Percentiles rank a stretch among this genome's conserved stretches.
phyloP scores from a whole-genome alignment of 92 coral and sea anemone genomes.

The Hydrozoanthus gracilis region DNA sequence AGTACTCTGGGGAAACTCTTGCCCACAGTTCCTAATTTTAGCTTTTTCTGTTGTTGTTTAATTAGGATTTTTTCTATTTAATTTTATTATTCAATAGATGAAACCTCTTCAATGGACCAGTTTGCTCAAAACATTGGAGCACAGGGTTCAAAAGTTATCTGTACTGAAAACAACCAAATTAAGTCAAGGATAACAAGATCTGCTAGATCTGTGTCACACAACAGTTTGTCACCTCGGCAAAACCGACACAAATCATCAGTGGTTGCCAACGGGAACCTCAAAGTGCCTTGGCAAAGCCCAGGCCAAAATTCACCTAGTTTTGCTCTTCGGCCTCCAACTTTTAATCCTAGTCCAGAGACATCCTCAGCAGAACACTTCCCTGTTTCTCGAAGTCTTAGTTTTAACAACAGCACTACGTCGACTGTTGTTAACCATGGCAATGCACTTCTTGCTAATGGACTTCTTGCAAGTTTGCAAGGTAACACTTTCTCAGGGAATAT shows the following conservation, averaged over 20 bases:
- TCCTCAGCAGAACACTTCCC: constrained; percentile 6
- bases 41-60: background rate
- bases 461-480: constrained; percentile 6
- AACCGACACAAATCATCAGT: constrained; percentile 23
- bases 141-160: constrained; percentile 39
- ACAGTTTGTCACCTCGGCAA: constrained; percentile 29
- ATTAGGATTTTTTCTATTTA: background rate
- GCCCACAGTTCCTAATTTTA: background rate
- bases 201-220: constrained; percentile 1
- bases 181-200: constrained; percentile 33
- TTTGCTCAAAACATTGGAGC: background rate
- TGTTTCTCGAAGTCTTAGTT: background rate
- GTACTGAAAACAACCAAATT: constrained; percentile 15
- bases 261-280: constrained; percentile 37
- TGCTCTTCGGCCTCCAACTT: constrained; percentile 23
- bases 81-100: background rate
- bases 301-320: constrained; percentile 16
- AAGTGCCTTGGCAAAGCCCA: constrained; percentile 50
- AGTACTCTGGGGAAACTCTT: background rate
- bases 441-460: constrained; percentile 25
- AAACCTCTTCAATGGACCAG: constrained; percentile 20
- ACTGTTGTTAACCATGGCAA: background rate
- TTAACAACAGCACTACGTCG: background rate
- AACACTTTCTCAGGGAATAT: constrained; percentile 19
- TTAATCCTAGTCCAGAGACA: constrained; percentile 54